Evolutionary conservation across 2,113 vertebrate genomes (phyloP), one percentile per base, ranked within the genome.

Genomic region (Prochilodus magdalenae): DNA sequence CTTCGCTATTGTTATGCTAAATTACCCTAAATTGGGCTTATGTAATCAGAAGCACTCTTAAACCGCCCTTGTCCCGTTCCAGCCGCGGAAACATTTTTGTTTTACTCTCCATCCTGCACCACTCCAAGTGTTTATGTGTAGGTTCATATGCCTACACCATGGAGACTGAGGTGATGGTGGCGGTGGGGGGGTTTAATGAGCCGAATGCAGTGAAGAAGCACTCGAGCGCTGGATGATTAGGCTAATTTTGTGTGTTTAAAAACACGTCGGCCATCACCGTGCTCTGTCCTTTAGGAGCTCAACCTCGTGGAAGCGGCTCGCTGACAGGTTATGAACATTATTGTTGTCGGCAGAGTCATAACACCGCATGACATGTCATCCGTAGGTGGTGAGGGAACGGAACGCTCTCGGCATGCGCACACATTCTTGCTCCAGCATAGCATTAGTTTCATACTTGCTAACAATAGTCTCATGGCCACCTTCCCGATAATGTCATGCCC

Each of bases 61-160:
- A 80, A 59, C 36, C 4, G 77, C 47, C 29, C 78, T 78, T 53
- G 66, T 77, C 73, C 1, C 36, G 69, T 86, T 77, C 65, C 62
- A 57, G 44, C 53, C 49, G 29, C 36, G 74, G 59, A 81, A 83
- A 86, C 80, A 73, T 82, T 74, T 80, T 53, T n/a, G 72, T 59
- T 79, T 40, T 44, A 59, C 51, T 29, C 51, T 29, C 57, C 5
- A 57, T 73, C 75, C 63, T 22, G 27, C 63, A 12, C 30, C 55
- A 66, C 72, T 12, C 77, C 72, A 74, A 86, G 85, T 83, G 85
- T 86, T 84, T 86, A 70, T 86, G 69, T 71, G 73, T 24, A 72
- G 70, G 60, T 80, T 86, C 26, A 57, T 60, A 26, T 70, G 66
- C 33, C 66, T 44, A 44, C 66, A 44, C 30, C 13, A 5, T n/a